phyloP scores from a whole-genome alignment of 2,888 invertebrate genomes.

The Hirtodrosophila alboralis region DNA sequence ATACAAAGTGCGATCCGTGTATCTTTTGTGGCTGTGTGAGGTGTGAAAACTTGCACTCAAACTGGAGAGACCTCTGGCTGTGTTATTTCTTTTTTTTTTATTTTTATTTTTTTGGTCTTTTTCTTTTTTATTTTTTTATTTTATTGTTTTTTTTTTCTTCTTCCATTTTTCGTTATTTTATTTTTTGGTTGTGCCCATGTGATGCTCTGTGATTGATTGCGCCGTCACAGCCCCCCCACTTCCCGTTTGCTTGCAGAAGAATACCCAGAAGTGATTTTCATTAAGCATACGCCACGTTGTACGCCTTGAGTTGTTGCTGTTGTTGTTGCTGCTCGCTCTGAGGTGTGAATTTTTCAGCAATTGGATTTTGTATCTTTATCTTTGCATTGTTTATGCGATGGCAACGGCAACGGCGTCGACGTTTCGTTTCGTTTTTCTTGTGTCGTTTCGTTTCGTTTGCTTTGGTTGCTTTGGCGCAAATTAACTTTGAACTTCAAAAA shows the following conservation, averaged over 20 bases:
- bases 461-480: constrained; percentile 54
- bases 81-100: neutral
- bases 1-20: constrained; percentile 5
- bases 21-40: constrained; percentile 36
- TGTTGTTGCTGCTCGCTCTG: constrained; percentile 12
- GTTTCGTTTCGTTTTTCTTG: constrained; percentile 43
- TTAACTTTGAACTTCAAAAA: constrained; percentile 76
- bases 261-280: constrained; percentile 39
- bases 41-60: constrained; percentile 47
- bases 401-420: constrained; percentile 23
- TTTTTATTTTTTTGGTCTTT: neutral
- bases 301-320: constrained; percentile 20
- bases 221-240: neutral
- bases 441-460: constrained; percentile 31
- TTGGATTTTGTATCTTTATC: constrained; percentile 69
- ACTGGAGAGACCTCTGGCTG: constrained; percentile 10
- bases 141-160: neutral
- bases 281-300: constrained; percentile 68
- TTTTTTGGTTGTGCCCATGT: constrained; percentile 22
- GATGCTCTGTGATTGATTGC: constrained; percentile 44
- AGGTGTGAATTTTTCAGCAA: constrained; percentile 73
- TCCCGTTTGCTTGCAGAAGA: neutral
- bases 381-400: constrained; percentile 67
- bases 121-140: neutral
- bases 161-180: neutral